These are phyloP conservation scores for Lathronympha strigana DNA, from an alignment of 2,888 invertebrate species.

Conservation along the genomic window DNA sequence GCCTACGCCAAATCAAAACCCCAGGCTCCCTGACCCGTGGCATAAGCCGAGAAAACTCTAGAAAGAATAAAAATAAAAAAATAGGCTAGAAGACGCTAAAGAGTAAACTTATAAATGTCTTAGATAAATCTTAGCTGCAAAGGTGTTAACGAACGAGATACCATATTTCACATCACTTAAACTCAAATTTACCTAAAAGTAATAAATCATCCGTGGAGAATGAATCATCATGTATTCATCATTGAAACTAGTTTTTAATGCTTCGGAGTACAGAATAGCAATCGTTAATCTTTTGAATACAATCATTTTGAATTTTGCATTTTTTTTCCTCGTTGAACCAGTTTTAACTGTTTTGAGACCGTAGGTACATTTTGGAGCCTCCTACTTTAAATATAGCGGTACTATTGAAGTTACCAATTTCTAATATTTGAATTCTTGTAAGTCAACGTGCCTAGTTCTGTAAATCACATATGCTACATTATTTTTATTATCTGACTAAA, in stretches of 20 bases:
- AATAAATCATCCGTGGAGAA: slow-evolving; percentile 1
- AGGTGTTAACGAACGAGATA: neutral
- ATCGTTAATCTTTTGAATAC: neutral
- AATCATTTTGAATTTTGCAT: neutral
- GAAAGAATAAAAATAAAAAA: neutral
- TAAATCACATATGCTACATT: neutral
- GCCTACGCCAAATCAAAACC: no score
- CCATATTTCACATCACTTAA: slow-evolving; percentile 1
- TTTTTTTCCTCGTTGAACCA: slow-evolving; percentile 6
- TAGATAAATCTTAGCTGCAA: neutral
- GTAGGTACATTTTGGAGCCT: neutral
- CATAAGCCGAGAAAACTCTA: no score
- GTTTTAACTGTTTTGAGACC: neutral
- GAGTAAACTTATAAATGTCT: neutral
- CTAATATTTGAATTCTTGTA: neutral
- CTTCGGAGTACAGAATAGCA: neutral
- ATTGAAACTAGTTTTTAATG: neutral
- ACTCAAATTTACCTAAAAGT: neutral
- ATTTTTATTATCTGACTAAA: neutral
- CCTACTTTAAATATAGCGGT: slow-evolving; percentile 5
- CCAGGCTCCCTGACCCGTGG: no score
- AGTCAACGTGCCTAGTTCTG: neutral
- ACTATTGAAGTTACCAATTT: neutral
- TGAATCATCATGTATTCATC: neutral
- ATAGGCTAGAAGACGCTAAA: neutral